phyloP scores from a whole-genome alignment of 2,888 invertebrate genomes.

The Phrixothrix hirtus region DNA sequence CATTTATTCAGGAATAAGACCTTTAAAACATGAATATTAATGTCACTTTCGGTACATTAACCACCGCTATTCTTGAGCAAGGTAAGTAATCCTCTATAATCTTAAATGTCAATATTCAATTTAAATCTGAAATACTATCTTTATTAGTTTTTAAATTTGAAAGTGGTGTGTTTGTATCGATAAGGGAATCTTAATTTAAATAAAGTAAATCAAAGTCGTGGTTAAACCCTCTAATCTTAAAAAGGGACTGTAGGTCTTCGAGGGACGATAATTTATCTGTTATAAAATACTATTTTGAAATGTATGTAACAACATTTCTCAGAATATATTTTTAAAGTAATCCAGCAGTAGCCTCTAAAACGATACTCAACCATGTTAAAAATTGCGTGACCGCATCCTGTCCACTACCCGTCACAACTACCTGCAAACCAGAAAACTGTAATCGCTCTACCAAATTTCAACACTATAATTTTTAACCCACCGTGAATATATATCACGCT shows the following conservation, averaged over 20 bases:
- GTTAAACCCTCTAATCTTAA: slow-evolving; percentile 3
- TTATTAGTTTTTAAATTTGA: slow-evolving; percentile 4
- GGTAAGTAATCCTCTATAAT: slow-evolving; percentile 40
- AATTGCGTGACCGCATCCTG: slow-evolving; percentile 39
- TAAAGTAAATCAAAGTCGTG: too few relatives aligned
- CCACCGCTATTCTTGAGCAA: slow-evolving; percentile 38
- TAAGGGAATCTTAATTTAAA: slow-evolving; percentile 21
- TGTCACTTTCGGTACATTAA: slow-evolving; percentile 51
- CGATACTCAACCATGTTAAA: too few relatives aligned
- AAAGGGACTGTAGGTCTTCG: too few relatives aligned
- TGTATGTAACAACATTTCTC: too few relatives aligned
- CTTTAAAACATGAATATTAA: slow-evolving; percentile 50
- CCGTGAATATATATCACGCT: slow-evolving; percentile 44
- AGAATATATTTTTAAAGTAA: too few relatives aligned
- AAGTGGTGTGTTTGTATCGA: slow-evolving; percentile 21
- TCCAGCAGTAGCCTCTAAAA: slow-evolving; percentile 11
- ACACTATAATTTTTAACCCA: slow-evolving; percentile 43
- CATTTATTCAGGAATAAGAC: slow-evolving; percentile 45
- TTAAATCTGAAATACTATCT: slow-evolving; percentile 23
- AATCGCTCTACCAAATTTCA: slow-evolving; percentile 36
- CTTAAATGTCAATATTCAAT: slow-evolving; percentile 36
- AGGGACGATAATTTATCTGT: too few relatives aligned
- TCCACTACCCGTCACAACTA: slow-evolving; percentile 37
- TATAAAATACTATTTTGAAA: too few relatives aligned
- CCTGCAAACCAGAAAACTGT: slow-evolving; percentile 32